Base-by-base conservation (phyloP, 2,888 invertebrate genomes). In the Leptogaster cylindrica region DNA sequence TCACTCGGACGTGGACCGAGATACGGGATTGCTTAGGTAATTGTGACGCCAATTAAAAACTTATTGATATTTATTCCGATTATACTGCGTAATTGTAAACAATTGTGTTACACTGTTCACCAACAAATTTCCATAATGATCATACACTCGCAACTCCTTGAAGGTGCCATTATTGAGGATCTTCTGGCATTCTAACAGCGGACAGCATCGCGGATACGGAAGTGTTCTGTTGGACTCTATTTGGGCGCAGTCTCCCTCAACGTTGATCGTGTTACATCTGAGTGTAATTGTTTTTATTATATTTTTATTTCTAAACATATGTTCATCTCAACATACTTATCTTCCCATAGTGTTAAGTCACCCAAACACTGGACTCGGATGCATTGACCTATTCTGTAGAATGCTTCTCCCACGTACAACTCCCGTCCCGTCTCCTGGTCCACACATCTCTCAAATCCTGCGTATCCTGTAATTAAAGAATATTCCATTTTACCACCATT, bases 291-390 rank as follows among this genome's bases (percentile, higher is more conserved):
- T n/a, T n/a, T n/a, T n/a, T n/a, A n/a, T n/a, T n/a, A n/a, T n/a
- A n/a, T n/a, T n/a, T n/a, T n/a, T 12, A 44, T 31, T 31, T 12
- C 6, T 23, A 50, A 36, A 20, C n/a, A n/a, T n/a, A n/a, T n/a
- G n/a, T n/a, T 0, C 14, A 25, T 25, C 5, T 25, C 39, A 36
- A 67, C 73, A 70, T 65, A 80, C 79, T 75, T 77, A 70, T 80
- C 79, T 69, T 80, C 78, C 79, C 79, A 80, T 1, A 79, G 48
- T 16, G 76, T 71, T 18, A 76, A 68, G 4, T 74, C 76, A 12
- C 78, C 79, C 68, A 78, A 71, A 39, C 80, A 80, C 58, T 80
- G 80, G 0, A 77, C 76, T 1, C 79, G 75, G 61, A 77, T 72
- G 52, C 80, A 80, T 55, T 75, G 75, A 0, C 76, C 78, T 0